A percentile compares a stretch with the other conserved stretches of the same genome.
These are phyloP conservation scores for Anorthoa munda DNA, from an alignment of 2,888 invertebrate genomes.

Conservation along the genomic window DNA sequence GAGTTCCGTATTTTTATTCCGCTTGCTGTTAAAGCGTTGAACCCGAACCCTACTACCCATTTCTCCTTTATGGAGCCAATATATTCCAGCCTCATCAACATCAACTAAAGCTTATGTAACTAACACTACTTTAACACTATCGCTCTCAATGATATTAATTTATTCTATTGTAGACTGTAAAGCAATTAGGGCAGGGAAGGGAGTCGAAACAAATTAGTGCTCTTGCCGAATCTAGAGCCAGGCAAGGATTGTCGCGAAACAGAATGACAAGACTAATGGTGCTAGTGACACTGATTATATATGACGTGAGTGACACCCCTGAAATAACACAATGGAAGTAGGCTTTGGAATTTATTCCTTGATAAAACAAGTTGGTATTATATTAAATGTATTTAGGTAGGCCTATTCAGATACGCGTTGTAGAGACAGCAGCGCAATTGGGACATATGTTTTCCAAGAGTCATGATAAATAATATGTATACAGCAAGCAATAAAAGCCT, in stretches of 20 bases:
- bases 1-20: too few relatives aligned
- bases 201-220: conserved; percentile 56
- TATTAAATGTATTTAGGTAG: neutral
- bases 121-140: conserved; percentile 5
- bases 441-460: neutral
- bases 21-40: too few relatives aligned
- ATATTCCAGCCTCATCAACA: neutral
- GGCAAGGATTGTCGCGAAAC: conserved; percentile 51
- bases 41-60: too few relatives aligned
- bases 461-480: neutral
- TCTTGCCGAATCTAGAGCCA: conserved; percentile 55
- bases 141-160: conserved; percentile 45
- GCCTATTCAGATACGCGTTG: neutral
- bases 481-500: too few relatives aligned
- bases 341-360: conserved; percentile 11
- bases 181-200: conserved; percentile 54
- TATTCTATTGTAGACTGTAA: conserved; percentile 49
- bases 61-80: neutral
- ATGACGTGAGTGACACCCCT: conserved; percentile 40
- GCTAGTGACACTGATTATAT: conserved; percentile 56
- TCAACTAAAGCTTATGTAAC: neutral
- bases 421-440: conserved; percentile 5
- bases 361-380: conserved; percentile 2
- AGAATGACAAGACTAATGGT: conserved; percentile 51
- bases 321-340: conserved; percentile 18